Percentiles rank a stretch among this genome's conserved stretches.
phyloP scores from a whole-genome alignment of 2,113 vertebrate species.

The Sapajus apella region DNA sequence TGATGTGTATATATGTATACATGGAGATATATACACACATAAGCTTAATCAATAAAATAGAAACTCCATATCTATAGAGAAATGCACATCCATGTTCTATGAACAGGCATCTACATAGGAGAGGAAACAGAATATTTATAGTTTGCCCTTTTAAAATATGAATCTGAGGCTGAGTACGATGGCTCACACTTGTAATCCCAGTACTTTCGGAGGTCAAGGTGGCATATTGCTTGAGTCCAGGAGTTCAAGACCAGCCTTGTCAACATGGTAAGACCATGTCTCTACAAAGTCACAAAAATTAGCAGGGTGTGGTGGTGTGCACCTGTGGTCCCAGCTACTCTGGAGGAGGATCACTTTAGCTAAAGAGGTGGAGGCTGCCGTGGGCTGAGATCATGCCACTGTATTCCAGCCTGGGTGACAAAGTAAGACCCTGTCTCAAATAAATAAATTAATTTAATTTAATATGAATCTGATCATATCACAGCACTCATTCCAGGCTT shows the following conservation, averaged over 20 bases:
- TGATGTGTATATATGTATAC: not conserved
- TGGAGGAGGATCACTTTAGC: not conserved
- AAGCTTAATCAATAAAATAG: not conserved
- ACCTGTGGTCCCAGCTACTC: not conserved
- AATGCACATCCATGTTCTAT: not conserved
- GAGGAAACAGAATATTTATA: not conserved
- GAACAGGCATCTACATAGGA: not conserved
- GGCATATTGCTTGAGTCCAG: not conserved
- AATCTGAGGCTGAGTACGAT: not conserved
- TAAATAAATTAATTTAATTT: too few species aligned
- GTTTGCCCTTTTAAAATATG: not conserved
- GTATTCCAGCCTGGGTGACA: too few species aligned
- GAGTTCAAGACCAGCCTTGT: not conserved
- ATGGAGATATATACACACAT: not conserved
- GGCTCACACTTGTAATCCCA: not conserved
- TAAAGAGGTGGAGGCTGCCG: too few species aligned
- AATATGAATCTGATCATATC: not conserved
- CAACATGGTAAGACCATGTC: not conserved
- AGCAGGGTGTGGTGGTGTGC: not conserved
- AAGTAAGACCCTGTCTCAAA: too few species aligned
- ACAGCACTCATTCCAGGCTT: not conserved
- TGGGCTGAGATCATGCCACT: too few species aligned
- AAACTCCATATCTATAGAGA: not conserved
- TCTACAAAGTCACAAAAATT: not conserved
- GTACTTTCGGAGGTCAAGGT: not conserved